These are phyloP conservation scores for Melanocharis versteri DNA, from an alignment of 2,113 vertebrate genomes.

Conservation along the genomic window DNA sequence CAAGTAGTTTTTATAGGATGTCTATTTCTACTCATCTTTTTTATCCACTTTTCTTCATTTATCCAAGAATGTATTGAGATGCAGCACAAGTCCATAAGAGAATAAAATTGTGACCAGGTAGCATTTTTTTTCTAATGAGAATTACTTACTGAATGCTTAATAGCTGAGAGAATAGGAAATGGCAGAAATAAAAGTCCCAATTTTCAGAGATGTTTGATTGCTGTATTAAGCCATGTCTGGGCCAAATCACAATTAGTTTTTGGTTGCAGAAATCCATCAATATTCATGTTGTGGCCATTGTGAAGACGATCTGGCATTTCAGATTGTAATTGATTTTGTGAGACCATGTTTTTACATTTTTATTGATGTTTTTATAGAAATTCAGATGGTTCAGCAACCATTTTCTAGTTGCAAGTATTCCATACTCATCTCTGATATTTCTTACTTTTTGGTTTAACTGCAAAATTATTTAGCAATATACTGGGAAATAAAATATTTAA, in stretches of 20 bases:
- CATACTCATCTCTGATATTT: conserved; percentile 9
- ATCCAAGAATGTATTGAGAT: not conserved
- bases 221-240: not conserved
- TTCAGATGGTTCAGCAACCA: not conserved
- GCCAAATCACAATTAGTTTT: conserved; percentile 16
- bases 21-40: conserved; percentile 52
- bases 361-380: conserved; percentile 31
- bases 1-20: conserved; percentile 43
- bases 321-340: not conserved
- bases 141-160: not conserved
- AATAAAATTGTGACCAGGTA: not conserved
- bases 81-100: not conserved
- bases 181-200: not conserved
- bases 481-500: conserved; percentile 55
- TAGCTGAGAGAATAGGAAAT: not conserved
- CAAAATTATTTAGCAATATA: conserved; percentile 35
- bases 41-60: conserved; percentile 7
- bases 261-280: not conserved
- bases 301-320: conserved; percentile 4
- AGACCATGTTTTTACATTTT: not conserved
- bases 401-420: conserved; percentile 33
- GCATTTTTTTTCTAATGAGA: not conserved
- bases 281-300: not conserved
- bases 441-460: conserved; percentile 33
- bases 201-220: not conserved